A percentile compares a stretch with the other conserved stretches of the same genome.
phyloP scores from a whole-genome alignment of 2,797 vertebrate species.

The Coracias cyanogaster region DNA sequence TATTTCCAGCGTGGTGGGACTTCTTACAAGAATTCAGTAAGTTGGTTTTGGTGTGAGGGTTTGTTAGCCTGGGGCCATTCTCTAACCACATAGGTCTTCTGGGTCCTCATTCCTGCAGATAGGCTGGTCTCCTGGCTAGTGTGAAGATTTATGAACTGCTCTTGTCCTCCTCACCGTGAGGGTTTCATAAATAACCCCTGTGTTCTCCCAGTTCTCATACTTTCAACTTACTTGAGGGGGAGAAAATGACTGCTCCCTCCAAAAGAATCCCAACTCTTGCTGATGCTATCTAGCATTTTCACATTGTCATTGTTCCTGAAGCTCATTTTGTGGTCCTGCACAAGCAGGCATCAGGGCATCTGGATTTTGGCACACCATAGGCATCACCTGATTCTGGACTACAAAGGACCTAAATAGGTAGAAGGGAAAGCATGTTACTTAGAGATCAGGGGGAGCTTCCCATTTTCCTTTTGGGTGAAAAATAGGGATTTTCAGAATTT shows the following conservation, averaged over 20 bases:
- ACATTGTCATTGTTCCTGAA: background rate
- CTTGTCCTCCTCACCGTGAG: background rate
- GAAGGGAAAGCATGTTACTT: background rate
- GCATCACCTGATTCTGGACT: background rate
- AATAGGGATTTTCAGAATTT: background rate
- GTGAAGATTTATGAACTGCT: background rate
- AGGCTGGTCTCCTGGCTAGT: background rate
- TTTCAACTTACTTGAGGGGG: background rate
- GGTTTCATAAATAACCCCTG: background rate
- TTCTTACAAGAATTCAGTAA: background rate
- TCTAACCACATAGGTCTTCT: background rate
- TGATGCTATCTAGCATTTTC: background rate
- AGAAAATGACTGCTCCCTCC: background rate
- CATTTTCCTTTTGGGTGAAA: background rate
- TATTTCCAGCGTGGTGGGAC: background rate
- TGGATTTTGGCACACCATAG: background rate
- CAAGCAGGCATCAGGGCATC: fast-evolving
- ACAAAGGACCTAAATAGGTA: background rate
- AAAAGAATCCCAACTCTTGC: background rate
- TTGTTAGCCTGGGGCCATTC: background rate
- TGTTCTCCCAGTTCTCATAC: background rate
- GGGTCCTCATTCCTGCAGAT: background rate
- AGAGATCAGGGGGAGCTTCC: background rate
- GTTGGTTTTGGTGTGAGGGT: background rate
- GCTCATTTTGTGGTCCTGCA: background rate